Base-by-base conservation (phyloP, 1,140 invertebrate genomes). In the Eueides isabella region DNA sequence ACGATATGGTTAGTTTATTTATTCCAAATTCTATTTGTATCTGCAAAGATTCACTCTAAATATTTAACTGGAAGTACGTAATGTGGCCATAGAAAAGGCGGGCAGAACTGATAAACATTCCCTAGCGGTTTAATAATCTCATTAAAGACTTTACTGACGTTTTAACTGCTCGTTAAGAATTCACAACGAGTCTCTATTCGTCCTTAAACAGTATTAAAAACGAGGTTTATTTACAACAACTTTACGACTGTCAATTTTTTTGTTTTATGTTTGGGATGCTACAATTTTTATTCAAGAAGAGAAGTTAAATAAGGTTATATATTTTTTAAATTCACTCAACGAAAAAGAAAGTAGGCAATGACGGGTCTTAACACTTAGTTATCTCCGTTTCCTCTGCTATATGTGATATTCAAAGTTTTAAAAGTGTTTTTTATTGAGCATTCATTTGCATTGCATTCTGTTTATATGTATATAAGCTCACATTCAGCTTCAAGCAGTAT, bases 131-230 rank as follows among this genome's bases (percentile, higher is more conserved):
- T 86, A 85, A 89, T 89, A 84, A 84, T 88, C 81, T 85, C 86
- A 86, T 91, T 90, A 90, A 89, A 85, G 82, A 74, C 77, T 89
- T 91, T 86, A 91, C 81, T 81, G 81, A 75, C 80, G 76, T 86
- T 84, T 91, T 89, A 85, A 91, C 85, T 80, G 81, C 67, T 79
- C 79, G 86, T 89, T 85, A 91, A 91, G 83, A 80, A 88, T 83
- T 89, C 81, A 89, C 84, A 86, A 85, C 78, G 82, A 77, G 77
- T 76, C 80, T 82, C 82, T 87, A 89, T 89, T 83, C 80, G 84
- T 74, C 75, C 73, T 78, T 78, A 74, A 67, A 75, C 19, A 71
- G 68, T 75, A 75, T 75, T 70, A 75, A 75, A 70, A 55, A 67
- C 11, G 35, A 30, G 73, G 67, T 75, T 75, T 71, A 75, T 75